Evolutionary conservation across 2,113 vertebrate genomes (phyloP), one percentile per base, ranked within the genome.

Genomic region (Oreochromis aureus): DNA sequence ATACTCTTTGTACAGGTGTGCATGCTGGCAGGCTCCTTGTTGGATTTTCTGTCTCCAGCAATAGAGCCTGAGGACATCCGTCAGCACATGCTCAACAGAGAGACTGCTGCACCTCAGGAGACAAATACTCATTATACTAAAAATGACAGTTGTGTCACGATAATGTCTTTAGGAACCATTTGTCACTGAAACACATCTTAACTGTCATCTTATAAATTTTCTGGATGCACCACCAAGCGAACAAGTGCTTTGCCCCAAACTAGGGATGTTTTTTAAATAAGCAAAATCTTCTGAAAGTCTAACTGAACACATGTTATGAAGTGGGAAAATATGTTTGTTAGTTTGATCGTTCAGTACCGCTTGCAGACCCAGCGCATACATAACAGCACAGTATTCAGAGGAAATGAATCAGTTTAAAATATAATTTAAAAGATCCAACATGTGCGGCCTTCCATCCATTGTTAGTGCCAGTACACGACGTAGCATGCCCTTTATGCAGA

Each of bases 81-180:
- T 90, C 90, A 90, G 85, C 34, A 71, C 16, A 36, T 63, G 66
- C 76, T 91, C 27, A 83, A 81, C 79, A 59, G 48, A 86, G 55
- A 83, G 39, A 81, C 90, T 85, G 93, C 92, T 94, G 48, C 88
- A 84, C 86, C 86, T 85, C 69, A 51, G 89, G 80, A 87, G 80
- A 66, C 78, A 92, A 80, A 90, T 86, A 85, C 76, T n/a, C 78
- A 63, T 85, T 61, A n/a, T 19, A n/a, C 5, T 18, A 48, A 78
- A 54, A 36, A 61, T 30, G 63, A 89, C 84, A 56, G 11, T 48
- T 41, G 58, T 15, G n/a, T 88, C 83, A 13, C 16, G 1, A 51
- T 76, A 76, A 76, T 76, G 44, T 32, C 71, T 51, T 76, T 30
- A 76, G 71, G 71, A 11, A 12, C 24, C 24, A 76, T 48, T 76